phyloP scores from a whole-genome alignment of 2,888 invertebrate species.

The Taphrorychus bicolor region DNA sequence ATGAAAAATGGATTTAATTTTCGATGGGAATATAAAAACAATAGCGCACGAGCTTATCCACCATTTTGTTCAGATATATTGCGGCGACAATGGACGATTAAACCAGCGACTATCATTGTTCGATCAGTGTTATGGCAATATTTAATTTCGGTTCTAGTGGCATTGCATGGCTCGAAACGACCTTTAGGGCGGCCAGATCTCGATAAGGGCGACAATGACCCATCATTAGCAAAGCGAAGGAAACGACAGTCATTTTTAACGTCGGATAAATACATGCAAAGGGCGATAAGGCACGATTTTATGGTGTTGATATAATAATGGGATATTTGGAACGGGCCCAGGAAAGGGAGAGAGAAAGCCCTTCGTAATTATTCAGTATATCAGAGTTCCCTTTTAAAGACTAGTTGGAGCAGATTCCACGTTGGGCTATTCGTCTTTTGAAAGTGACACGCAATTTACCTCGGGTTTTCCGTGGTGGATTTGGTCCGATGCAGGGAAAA shows the following conservation, averaged over 20 bases:
- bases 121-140: neutral
- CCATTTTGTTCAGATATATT: too few species aligned
- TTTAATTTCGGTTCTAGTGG: slow-evolving; percentile 15
- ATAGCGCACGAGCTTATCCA: too few species aligned
- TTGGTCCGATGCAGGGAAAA: slow-evolving; percentile 45
- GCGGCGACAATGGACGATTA: neutral
- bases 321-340: neutral
- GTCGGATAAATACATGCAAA: slow-evolving; percentile 23
- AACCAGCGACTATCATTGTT: neutral
- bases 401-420: slow-evolving; percentile 54
- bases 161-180: slow-evolving; percentile 23
- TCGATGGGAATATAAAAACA: neutral
- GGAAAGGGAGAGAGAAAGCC: neutral
- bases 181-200: slow-evolving; percentile 20
- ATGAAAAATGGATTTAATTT: slow-evolving; percentile 15
- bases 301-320: neutral
- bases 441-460: slow-evolving; percentile 60
- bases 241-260: slow-evolving; percentile 30
- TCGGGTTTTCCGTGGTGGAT: slow-evolving; percentile 53
- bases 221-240: slow-evolving; percentile 27
- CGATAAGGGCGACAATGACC: slow-evolving; percentile 34
- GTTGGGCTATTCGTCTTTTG: slow-evolving; percentile 58
- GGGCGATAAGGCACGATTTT: slow-evolving; percentile 6
- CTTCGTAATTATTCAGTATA: slow-evolving; percentile 3
- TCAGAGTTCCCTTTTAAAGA: neutral